Evolutionary conservation across 2,888 invertebrate genomes (phyloP).

Genomic region (Glaucopsyche alexis): DNA sequence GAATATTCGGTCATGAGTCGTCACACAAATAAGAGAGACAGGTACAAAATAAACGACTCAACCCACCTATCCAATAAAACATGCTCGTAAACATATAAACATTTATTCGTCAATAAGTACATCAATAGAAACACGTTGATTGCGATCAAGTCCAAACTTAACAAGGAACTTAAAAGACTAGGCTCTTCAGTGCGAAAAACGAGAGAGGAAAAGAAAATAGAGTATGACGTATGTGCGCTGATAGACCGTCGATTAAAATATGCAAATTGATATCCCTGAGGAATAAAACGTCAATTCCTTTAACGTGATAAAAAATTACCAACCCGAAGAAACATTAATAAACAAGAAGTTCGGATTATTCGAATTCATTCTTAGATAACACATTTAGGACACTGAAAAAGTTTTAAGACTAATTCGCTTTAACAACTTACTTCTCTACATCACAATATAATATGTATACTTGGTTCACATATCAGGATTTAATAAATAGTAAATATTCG

Average conservation of each 20-base stretch:
- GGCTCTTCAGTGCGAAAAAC: not conserved
- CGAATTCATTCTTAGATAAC: not conserved
- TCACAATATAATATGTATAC: not conserved
- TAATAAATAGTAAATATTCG: not conserved
- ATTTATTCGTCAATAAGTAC: conserved; percentile 15
- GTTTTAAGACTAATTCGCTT: not conserved
- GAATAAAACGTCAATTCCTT: not conserved
- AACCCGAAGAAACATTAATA: not conserved
- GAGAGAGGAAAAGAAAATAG: not conserved
- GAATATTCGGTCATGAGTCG: too few species aligned
- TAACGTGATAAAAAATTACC: not conserved
- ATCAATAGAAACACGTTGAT: conserved; percentile 1
- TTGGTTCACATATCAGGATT: not conserved
- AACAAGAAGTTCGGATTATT: not conserved
- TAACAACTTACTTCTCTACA: not conserved
- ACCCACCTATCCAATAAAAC: not conserved
- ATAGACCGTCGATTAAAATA: not conserved
- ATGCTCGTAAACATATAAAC: not conserved
- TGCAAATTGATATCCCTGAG: not conserved
- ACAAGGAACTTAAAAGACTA: conserved; percentile 5
- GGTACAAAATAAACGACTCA: not conserved
- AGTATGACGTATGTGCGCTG: not conserved
- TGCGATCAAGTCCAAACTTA: not conserved
- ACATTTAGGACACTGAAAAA: not conserved
- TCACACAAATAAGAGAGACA: not conserved